Evolutionary conservation across 2,113 vertebrate species (phyloP).

Genomic region (Bucco capensis): DNA sequence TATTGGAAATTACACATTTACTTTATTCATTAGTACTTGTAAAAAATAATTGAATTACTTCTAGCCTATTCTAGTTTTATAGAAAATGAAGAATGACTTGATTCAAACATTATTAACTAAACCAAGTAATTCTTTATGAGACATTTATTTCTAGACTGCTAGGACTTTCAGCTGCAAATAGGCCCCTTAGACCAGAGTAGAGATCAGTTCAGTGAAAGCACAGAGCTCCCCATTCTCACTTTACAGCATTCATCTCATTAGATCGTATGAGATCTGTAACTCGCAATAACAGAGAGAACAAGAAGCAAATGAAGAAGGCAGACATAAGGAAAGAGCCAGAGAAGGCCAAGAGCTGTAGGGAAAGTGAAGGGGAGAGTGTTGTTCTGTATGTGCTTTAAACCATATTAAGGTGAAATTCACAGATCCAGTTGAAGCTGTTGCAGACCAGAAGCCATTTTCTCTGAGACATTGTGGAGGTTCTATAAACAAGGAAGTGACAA

Average conservation of each 20-base stretch:
- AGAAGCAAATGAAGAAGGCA: not conserved
- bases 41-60: constrained; percentile 47
- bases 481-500: not conserved
- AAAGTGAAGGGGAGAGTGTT: not conserved
- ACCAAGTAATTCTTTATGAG: constrained; percentile 55
- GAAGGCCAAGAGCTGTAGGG: not conserved
- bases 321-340: not conserved
- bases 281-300: not conserved
- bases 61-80: constrained; percentile 60
- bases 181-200: not conserved
- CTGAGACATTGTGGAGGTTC: not conserved
- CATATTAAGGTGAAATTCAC: not conserved
- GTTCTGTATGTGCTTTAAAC: not conserved
- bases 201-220: not conserved
- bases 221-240: not conserved
- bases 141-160: constrained; percentile 47
- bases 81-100: constrained; percentile 56
- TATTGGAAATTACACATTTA: constrained; percentile 52
- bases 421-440: not conserved
- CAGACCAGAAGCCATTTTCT: not conserved
- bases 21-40: constrained; percentile 60
- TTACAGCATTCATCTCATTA: constrained; percentile 69
- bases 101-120: constrained; percentile 61
- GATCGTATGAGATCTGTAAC: constrained; percentile 13
- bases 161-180: constrained; percentile 31